Evolutionary conservation across 2,113 vertebrate species (phyloP).

Genomic region (Ancistrus triradiatus): DNA sequence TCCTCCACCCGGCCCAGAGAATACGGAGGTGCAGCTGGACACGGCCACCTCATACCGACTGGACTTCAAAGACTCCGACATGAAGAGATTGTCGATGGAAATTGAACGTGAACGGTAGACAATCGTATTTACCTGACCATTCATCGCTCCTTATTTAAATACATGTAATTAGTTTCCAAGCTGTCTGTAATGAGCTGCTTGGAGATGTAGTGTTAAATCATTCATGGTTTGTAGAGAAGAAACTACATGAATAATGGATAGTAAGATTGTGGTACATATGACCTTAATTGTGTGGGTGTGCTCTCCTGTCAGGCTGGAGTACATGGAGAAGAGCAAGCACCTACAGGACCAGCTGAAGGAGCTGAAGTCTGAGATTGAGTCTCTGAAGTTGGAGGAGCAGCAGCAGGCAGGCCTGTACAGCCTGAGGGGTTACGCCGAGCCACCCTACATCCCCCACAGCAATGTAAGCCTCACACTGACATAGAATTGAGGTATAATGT

Average conservation of each 20-base stretch:
- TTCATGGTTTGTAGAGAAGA: neutral
- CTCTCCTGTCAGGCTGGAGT: conserved; percentile 72
- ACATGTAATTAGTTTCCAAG: neutral
- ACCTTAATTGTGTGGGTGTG: neutral
- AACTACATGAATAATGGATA: neutral
- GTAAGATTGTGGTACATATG: neutral
- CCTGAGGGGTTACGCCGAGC: conserved; percentile 64
- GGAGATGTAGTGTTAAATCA: neutral
- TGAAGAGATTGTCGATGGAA: conserved; percentile 89
- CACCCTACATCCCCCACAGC: conserved; percentile 67
- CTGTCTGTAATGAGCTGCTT: neutral
- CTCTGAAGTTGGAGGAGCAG: conserved; percentile 85
- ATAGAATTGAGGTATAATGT: too few species aligned
- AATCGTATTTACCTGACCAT: too few species aligned
- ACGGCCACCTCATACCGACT: conserved; percentile 63
- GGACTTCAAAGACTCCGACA: conserved; percentile 85
- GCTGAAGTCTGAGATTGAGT: conserved; percentile 84
- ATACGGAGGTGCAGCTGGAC: conserved; percentile 64
- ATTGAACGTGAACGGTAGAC: conserved; percentile 83
- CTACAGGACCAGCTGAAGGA: conserved; percentile 87
- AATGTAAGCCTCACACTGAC: conserved; percentile 23
- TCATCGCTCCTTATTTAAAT: conserved; percentile 5
- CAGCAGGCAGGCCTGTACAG: conserved; percentile 71
- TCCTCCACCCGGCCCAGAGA: conserved; percentile 63
- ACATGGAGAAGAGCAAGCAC: conserved; percentile 88